A percentile compares a stretch with the other conserved stretches of the same genome.
These are phyloP conservation scores for Myotis findleyi DNA, from an alignment of 2,797 vertebrate genomes.

Conservation along the genomic window DNA sequence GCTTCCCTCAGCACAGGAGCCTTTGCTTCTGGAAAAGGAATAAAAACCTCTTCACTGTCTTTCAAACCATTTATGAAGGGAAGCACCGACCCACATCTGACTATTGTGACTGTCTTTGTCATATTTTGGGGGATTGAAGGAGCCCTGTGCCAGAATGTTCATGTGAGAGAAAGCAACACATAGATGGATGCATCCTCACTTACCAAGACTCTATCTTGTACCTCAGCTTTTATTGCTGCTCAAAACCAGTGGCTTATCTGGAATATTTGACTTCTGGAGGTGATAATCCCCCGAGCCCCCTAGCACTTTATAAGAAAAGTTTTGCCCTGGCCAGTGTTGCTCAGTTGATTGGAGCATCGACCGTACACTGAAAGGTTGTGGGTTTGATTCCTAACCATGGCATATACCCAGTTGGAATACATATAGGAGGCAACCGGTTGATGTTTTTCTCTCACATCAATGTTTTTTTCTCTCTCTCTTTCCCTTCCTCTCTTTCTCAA, in stretches of 20 bases:
- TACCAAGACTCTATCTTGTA: not conserved
- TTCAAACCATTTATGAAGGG: not conserved
- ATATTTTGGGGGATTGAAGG: not conserved
- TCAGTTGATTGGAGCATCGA: not conserved
- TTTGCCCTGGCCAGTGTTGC: not conserved
- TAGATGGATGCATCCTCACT: not conserved
- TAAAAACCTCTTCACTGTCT: not conserved
- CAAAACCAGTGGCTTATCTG: not conserved
- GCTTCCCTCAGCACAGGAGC: not conserved
- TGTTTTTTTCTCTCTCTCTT: no score
- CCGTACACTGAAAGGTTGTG: no score
- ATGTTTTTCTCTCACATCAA: no score
- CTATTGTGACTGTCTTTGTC: not conserved
- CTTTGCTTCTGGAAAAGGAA: not conserved
- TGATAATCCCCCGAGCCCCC: not conserved
- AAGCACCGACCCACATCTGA: not conserved
- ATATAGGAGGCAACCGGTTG: no score
- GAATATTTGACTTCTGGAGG: not conserved
- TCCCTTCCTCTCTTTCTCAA: no score
- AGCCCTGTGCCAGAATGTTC: not conserved
- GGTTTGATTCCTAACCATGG: no score
- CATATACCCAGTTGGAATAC: no score
- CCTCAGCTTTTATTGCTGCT: not conserved
- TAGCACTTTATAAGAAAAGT: conserved; percentile 44
- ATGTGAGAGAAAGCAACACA: not conserved